A percentile compares a stretch with the other conserved stretches of the same genome.
Conservation (phyloP, 2,888 invertebrate genomes). For the Patella ulyssiponensis region DNA sequence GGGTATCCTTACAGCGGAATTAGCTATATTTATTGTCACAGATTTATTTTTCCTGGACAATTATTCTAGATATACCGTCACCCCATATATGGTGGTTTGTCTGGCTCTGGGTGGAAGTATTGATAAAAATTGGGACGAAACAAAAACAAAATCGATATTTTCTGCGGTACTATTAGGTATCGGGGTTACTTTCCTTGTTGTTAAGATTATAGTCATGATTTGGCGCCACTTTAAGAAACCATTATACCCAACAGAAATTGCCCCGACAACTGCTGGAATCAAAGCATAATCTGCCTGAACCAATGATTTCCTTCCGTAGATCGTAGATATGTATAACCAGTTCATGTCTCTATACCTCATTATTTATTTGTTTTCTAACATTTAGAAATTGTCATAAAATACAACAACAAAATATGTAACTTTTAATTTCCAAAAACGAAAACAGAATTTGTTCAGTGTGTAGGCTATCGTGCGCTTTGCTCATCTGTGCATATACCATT, state of each 20-base stretch:
- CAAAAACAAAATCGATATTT: constrained; percentile 54
- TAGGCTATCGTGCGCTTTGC: too few species aligned
- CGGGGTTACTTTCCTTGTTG: constrained; percentile 29
- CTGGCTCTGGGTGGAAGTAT: constrained; percentile 60
- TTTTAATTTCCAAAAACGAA: too few species aligned
- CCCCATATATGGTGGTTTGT: constrained; percentile 64
- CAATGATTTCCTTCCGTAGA: too few species aligned
- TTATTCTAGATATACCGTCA: constrained; percentile 65
- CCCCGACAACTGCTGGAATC: too few species aligned
- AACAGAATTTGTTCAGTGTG: too few species aligned
- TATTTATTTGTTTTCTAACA: too few species aligned
- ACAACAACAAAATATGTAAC: constrained; percentile 22
- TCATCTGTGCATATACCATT: too few species aligned
- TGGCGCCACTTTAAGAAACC: constrained; percentile 41
- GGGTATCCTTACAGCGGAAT: constrained; percentile 50
- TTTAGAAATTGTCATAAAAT: too few species aligned
- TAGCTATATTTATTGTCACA: constrained; percentile 53
- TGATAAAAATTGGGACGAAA: constrained; percentile 52
- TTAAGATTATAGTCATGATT: constrained; percentile 39
- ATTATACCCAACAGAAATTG: not conserved
- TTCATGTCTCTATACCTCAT: too few species aligned
- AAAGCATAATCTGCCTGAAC: too few species aligned
- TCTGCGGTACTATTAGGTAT: constrained; percentile 49
- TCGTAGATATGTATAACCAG: too few species aligned
- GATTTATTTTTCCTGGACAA: constrained; percentile 62